Percentiles rank a stretch among this genome's conserved stretches.
phyloP scores from a whole-genome alignment of 1,140 invertebrate species.

The Delia radicum region DNA sequence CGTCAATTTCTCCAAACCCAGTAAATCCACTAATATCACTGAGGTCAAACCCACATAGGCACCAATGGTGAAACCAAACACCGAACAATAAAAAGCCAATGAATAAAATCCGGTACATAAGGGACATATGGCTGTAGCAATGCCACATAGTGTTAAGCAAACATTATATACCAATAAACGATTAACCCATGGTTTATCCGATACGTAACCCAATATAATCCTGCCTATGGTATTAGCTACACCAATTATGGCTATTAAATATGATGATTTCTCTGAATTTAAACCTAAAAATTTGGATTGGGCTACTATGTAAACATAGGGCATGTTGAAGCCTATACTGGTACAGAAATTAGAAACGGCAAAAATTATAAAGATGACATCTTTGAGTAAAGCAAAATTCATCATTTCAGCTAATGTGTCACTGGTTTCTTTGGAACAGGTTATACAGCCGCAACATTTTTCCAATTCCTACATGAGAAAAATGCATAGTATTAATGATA shows the following conservation, averaged over 20 bases:
- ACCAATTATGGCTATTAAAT: slow-evolving; percentile 78
- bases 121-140: slow-evolving; percentile 77
- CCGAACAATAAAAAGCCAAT: slow-evolving; percentile 74
- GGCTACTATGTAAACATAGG: slow-evolving; percentile 80
- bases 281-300: slow-evolving; percentile 66
- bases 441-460: slow-evolving; percentile 58
- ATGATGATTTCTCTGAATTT: slow-evolving; percentile 61
- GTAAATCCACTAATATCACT: slow-evolving; percentile 82
- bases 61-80: slow-evolving; percentile 87
- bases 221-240: slow-evolving; percentile 85
- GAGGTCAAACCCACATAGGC: slow-evolving; percentile 92
- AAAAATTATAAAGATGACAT: slow-evolving; percentile 89
- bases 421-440: slow-evolving; percentile 62
- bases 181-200: slow-evolving; percentile 87
- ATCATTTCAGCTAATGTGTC: slow-evolving; percentile 80
- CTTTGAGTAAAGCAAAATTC: slow-evolving; percentile 78
- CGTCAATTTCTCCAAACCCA: slow-evolving; percentile 84
- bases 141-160: slow-evolving; percentile 79
- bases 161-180: slow-evolving; percentile 85
- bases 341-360: slow-evolving; percentile 92
- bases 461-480: slow-evolving; percentile 37
- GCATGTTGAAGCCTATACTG: slow-evolving; percentile 94
- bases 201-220: slow-evolving; percentile 79
- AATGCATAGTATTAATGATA: too few species aligned
- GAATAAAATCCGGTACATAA: slow-evolving; percentile 69